Percentiles rank a stretch among this genome's conserved stretches.
Evolutionary conservation across 2,113 vertebrate genomes (phyloP).

Genomic region (Scytalopus superciliaris): DNA sequence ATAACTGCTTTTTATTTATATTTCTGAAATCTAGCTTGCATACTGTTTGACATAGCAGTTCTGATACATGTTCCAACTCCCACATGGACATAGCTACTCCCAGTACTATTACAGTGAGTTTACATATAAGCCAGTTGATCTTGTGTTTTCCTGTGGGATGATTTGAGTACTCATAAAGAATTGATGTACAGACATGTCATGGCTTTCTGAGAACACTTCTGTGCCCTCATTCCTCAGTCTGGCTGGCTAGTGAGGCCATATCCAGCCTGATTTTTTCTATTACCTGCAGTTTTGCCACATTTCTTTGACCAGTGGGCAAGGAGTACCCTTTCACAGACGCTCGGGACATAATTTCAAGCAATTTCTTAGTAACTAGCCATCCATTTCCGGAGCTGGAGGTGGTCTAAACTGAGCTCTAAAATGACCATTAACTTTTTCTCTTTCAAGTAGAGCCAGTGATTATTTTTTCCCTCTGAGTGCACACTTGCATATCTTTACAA

Average conservation of each 20-base stretch:
- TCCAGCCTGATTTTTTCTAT: background rate
- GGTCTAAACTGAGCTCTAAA: background rate
- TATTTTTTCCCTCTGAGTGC: slow-evolving; percentile 42
- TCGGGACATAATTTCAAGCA: background rate
- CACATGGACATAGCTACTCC: background rate
- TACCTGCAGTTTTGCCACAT: background rate
- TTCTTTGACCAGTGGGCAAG: background rate
- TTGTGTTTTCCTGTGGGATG: background rate
- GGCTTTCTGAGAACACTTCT: background rate
- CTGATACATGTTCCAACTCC: background rate
- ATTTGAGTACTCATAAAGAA: background rate
- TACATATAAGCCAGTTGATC: background rate
- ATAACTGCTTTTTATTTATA: background rate
- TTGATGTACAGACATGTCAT: background rate
- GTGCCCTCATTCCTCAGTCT: background rate
- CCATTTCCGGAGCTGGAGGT: background rate
- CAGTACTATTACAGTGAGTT: background rate
- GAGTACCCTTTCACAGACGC: background rate
- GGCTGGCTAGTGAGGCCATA: background rate
- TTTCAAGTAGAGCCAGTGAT: slow-evolving; percentile 53
- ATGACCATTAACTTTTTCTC: slow-evolving; percentile 31
- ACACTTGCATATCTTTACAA: slow-evolving; percentile 45
- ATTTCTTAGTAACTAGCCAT: background rate
- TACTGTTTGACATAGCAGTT: background rate
- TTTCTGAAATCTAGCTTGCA: background rate